Evolutionary conservation across 2,797 vertebrate species (phyloP), one percentile per base, ranked within the genome.

Genomic region (Muraenolepis orangiensis): DNA sequence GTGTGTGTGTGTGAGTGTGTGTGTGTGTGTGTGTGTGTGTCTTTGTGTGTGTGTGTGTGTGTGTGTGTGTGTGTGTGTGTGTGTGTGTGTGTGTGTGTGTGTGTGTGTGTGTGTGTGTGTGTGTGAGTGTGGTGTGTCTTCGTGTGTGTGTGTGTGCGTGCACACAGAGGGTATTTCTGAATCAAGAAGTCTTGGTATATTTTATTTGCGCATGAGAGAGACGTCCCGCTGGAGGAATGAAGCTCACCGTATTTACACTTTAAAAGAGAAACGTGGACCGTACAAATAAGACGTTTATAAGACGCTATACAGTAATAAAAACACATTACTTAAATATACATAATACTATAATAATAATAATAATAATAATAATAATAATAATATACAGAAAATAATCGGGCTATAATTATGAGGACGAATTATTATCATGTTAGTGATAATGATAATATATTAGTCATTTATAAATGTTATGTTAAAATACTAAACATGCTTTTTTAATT

Each of bases 131-230:
- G 20, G 26, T 66, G 72, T 32, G 66, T 69, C 29, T 69, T 66
- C 32, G 34, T 75, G 61, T 76, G 72, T 57, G 72, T 71, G 71
- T 66, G 32, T 18, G 16, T 51, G 28, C 12, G 1, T 20, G 57
- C n/a, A 11, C 28, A 42, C 30, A 30, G 26, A 14, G 38, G 28
- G 51, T 66, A 78, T 69, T 32, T 34, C 76, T 84, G 1, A 80
- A 72, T 57, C 64, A 70, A 70, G 67, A 76, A 69, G 74, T 71
- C 69, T 79, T 77, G n/a, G n/a, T 84, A 78, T 70, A 82, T 78
- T 91, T 90, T 91, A 88, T 91, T 82, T 73, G 81, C 79, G 71
- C 79, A 85, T 83, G 75, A 84, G 73, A 86, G 83, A 81, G 76
- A 81, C 82, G 84, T 76, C 79, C 82, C 86, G 81, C 74, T 81